Percentiles rank a stretch among this genome's conserved stretches.
These are phyloP conservation scores for Ophraella communa DNA, from an alignment of 2,888 invertebrate species.

Conservation along the genomic window DNA sequence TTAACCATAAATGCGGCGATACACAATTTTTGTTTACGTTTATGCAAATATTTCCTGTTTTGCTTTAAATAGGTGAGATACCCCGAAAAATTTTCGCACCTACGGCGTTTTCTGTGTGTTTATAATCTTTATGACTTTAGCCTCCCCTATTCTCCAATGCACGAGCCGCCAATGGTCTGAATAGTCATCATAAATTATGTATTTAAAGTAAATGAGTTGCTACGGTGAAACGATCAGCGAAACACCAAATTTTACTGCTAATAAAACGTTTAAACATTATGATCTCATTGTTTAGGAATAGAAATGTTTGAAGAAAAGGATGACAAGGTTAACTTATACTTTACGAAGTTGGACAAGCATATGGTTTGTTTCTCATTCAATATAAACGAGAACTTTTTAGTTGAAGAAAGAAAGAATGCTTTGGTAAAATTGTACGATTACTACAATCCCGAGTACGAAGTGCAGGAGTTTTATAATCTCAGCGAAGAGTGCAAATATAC, in stretches of 20 bases:
- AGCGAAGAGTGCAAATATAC: conserved; percentile 36
- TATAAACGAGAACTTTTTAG: conserved; percentile 59
- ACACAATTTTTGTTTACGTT: no score
- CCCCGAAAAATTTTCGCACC: no score
- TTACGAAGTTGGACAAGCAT: conserved; percentile 61
- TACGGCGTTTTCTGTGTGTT: no score
- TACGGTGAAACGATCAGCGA: no score
- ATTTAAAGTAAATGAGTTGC: no score
- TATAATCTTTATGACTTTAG: no score
- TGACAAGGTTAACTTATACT: conserved; percentile 62
- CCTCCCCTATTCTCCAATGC: no score
- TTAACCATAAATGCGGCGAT: no score
- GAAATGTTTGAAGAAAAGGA: conserved; percentile 63
- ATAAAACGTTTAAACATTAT: background rate
- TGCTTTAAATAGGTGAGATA: no score
- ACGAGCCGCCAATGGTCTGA: no score
- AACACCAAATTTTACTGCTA: background rate
- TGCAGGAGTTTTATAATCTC: conserved; percentile 48
- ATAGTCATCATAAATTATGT: no score
- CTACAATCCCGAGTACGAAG: conserved; percentile 64
- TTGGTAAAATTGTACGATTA: conserved; percentile 69
- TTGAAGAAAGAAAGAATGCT: conserved; percentile 63
- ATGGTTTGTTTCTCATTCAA: conserved; percentile 61
- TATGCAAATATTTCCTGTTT: no score
- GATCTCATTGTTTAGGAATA: conserved; percentile 55